These are phyloP conservation scores for Margarornis squamiger DNA, from an alignment of 2,797 vertebrate genomes.

Conservation along the genomic window DNA sequence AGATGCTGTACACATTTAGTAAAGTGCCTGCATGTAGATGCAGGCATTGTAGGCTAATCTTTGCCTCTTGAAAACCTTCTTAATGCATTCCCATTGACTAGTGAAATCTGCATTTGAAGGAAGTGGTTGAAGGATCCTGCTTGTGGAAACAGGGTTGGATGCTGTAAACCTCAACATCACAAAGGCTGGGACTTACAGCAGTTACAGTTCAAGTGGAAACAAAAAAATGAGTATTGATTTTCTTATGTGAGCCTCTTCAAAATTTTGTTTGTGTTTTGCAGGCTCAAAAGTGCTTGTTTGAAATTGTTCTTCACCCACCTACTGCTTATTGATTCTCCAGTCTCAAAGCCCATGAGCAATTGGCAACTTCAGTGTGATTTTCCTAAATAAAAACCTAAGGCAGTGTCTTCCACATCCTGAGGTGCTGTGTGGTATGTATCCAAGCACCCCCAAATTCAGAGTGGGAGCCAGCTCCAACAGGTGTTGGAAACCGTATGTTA, in stretches of 20 bases:
- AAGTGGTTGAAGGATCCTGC: background rate
- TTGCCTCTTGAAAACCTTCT: background rate
- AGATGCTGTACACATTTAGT: background rate
- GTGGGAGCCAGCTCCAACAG: background rate
- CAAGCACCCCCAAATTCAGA: background rate
- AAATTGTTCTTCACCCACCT: background rate
- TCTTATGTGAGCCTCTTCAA: background rate
- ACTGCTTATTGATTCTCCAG: background rate
- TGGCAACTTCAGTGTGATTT: background rate
- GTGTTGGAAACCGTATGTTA: fast-evolving
- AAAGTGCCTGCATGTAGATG: background rate
- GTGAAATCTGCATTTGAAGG: background rate
- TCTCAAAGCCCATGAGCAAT: background rate
- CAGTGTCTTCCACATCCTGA: background rate
- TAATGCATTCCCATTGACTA: background rate
- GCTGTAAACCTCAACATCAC: background rate
- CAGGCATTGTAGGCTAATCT: background rate
- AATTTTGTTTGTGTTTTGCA: background rate
- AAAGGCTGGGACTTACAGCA: background rate
- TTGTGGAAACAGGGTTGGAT: background rate
- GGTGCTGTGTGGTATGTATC: fast-evolving
- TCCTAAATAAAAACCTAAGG: background rate
- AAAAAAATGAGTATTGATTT: too few species aligned
- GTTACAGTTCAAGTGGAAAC: background rate
- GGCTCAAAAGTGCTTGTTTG: background rate